Evolutionary conservation across 2,888 invertebrate genomes (phyloP), one percentile per base, ranked within the genome.

Genomic region (Gymnocheta viridis): DNA sequence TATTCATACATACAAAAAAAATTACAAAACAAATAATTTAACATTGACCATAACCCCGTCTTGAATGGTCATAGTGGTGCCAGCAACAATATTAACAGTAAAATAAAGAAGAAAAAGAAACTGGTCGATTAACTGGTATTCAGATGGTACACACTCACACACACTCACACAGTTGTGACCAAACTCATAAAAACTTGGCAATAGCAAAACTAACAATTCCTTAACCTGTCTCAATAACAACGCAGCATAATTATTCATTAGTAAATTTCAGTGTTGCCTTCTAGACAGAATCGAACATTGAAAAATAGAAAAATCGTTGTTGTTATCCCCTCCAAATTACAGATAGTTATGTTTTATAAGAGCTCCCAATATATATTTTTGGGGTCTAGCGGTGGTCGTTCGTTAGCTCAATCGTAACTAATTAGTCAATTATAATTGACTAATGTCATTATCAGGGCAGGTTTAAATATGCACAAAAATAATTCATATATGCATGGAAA

Each of bases 31-130:
- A 70, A 44, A 58, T 32, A 7, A 49, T 67, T 67, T 74, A 41
- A 22, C 76, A 82, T 82, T 77, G 77, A 72, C 82, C 77, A 66
- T 82, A 82, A 77, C 82, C 77, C 67, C 58, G 66, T 32, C 56
- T 41, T 41, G 41, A 41, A 69, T 32, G 9, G 49, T 14, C 32
- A 35, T 56, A 54, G 7, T 17, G 19, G 19, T 19, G 56, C 19
- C 14, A 24, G 41, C 35, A 60, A 47, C 58, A 47, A 47, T 22
- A 27, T 22, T 41, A 24, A 22, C 22, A 38, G 44, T 4, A 73
- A 58, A 62, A 32, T 4, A 7, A 47, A 19, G 62, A 27, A 24
- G 44, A 29, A 41, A n/a, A n/a, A n/a, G n/a, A 62, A 62, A 62
- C 62, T 54, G 47, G 41, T 41, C 41, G 49, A 29, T 29, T 60